A percentile compares a stretch with the other conserved stretches of the same genome.
Conservation (phyloP, 2,797 vertebrate genomes). For the Yasuhikotakia modesta region DNA sequence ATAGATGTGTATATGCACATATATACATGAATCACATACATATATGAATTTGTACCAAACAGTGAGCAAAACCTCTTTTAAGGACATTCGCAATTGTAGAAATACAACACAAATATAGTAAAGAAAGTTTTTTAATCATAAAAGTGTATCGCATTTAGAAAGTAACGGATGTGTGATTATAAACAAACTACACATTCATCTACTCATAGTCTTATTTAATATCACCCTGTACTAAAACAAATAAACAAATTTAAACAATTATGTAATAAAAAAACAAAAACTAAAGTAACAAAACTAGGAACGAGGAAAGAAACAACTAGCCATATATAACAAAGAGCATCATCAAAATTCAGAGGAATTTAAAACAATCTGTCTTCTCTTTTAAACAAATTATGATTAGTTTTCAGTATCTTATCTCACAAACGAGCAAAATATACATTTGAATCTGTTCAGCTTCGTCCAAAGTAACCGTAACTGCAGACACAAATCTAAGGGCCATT, state of each 20-base stretch:
- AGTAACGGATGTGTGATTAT: no score
- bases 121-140: no score
- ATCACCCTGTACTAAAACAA: background rate
- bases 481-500: conserved; percentile 56
- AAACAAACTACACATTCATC: no score
- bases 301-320: background rate
- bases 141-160: no score
- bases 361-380: background rate
- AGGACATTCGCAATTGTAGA: no score
- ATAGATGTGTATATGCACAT: no score
- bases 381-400: background rate
- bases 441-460: background rate
- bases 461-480: conserved; percentile 49
- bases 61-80: no score
- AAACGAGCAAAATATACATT: background rate
- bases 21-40: no score
- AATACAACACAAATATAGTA: no score
- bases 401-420: background rate
- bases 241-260: background rate
- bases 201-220: background rate
- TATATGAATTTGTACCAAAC: no score
- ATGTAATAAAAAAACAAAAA: background rate
- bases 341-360: background rate
- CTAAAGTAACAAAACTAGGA: background rate
- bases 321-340: background rate